A percentile compares a stretch with the other conserved stretches of the same genome.
Evolutionary conservation across 2,888 invertebrate species (phyloP).

Genomic region (Epicampocera succincta): DNA sequence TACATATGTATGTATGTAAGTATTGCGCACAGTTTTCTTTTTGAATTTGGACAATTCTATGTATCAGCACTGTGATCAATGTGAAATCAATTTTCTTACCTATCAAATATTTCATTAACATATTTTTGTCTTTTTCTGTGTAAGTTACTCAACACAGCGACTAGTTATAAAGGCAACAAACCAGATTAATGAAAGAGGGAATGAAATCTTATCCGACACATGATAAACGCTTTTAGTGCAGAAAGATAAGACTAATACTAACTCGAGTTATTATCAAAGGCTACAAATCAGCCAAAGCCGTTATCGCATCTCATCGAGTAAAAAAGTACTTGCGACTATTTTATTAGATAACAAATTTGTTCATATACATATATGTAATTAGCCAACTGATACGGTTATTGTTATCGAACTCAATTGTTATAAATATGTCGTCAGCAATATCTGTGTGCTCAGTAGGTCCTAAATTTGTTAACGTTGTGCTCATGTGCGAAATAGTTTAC

Average conservation of each 20-base stretch:
- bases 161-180: neutral
- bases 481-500: conserved; percentile 25
- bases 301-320: conserved; percentile 56
- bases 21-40: no score
- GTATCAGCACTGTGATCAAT: no score
- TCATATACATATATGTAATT: conserved; percentile 9
- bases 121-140: no score
- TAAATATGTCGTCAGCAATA: conserved; percentile 66
- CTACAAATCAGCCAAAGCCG: conserved; percentile 27
- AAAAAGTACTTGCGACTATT: neutral
- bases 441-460: conserved; percentile 68
- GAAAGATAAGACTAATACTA: conserved; percentile 2
- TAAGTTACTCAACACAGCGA: neutral
- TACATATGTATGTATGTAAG: neutral
- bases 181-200: neutral
- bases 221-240: neutral
- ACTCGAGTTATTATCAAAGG: neutral
- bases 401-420: conserved; percentile 47
- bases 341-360: conserved; percentile 23
- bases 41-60: no score
- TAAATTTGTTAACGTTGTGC: conserved; percentile 65
- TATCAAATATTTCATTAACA: no score
- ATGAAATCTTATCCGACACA: neutral
- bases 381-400: neutral
- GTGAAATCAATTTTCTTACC: no score